phyloP scores from a whole-genome alignment of 2,797 vertebrate genomes.

The Selene dorsalis region DNA sequence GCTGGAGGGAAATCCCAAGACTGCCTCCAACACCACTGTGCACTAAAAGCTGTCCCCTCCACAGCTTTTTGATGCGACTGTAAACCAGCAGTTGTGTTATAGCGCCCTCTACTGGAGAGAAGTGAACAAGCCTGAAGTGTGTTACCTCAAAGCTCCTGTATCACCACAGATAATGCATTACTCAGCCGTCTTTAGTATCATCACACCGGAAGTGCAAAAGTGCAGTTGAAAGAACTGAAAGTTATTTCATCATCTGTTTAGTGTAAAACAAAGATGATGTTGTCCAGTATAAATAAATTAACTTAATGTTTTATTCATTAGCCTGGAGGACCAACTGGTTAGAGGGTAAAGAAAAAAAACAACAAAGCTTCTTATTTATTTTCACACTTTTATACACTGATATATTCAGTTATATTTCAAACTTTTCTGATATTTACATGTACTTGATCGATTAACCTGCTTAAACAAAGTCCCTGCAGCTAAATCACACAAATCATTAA shows the following conservation, averaged over 20 bases:
- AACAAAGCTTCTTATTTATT: not conserved
- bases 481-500: too few relatives aligned
- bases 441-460: not conserved
- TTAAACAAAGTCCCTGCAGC: not conserved
- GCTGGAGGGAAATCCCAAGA: conserved; percentile 9
- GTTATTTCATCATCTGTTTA: not conserved
- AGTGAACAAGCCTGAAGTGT: not conserved
- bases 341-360: not conserved
- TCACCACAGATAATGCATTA: not conserved
- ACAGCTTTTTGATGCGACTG: not conserved
- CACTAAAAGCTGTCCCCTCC: not conserved
- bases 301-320: not conserved
- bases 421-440: not conserved
- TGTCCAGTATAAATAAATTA: too few relatives aligned
- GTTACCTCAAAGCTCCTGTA: not conserved
- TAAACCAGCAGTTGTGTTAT: not conserved
- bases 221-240: not conserved
- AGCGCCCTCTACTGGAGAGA: conserved; percentile 55
- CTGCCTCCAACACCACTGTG: conserved; percentile 16
- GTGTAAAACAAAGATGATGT: not conserved
- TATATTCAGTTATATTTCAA: not conserved
- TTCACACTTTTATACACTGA: not conserved
- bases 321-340: not conserved
- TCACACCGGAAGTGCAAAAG: not conserved
- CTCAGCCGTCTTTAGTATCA: too few relatives aligned